Conservation (phyloP, 2,888 invertebrate species). For the Cheilosia scutellata region DNA sequence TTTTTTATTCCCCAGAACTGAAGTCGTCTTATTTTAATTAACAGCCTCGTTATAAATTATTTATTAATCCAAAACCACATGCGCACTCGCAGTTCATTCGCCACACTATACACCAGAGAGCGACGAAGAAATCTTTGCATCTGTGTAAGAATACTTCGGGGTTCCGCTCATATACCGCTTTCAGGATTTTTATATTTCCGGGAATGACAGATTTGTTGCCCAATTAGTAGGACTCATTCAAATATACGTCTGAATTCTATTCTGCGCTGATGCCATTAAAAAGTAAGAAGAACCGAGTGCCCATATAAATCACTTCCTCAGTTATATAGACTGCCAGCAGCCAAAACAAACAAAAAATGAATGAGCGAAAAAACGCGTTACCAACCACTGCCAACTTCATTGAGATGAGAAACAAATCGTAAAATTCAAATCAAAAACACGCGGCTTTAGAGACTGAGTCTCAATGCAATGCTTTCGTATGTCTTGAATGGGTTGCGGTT, state of each 20-base stretch:
- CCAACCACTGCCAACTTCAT: constrained; percentile 48
- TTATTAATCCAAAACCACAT: constrained; percentile 75
- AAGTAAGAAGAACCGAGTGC: constrained; percentile 46
- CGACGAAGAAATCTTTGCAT: background rate
- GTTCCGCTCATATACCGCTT: constrained; percentile 40
- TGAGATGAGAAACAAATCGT: constrained; percentile 64
- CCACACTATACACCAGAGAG: background rate
- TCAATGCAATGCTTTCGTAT: constrained; percentile 7
- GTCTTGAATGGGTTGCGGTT: constrained; percentile 55
- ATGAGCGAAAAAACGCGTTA: constrained; percentile 66
- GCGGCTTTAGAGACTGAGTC: constrained; percentile 39
- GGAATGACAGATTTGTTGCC: constrained; percentile 84
- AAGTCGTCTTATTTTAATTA: constrained; percentile 75
- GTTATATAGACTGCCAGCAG: constrained; percentile 62
- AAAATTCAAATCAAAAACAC: constrained; percentile 65
- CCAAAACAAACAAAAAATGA: constrained; percentile 53
- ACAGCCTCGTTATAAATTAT: constrained; percentile 76
- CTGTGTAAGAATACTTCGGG: constrained; percentile 35
- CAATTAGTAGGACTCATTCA: constrained; percentile 77
- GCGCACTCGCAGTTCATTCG: constrained; percentile 68
- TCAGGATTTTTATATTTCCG: constrained; percentile 79
- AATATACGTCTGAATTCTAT: constrained; percentile 74
- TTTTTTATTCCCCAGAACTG: constrained; percentile 60
- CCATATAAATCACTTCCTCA: constrained; percentile 69
- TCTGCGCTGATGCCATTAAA: constrained; percentile 60